Evolutionary conservation across 2,113 vertebrate genomes (phyloP).

Genomic region (Lynx canadensis): DNA sequence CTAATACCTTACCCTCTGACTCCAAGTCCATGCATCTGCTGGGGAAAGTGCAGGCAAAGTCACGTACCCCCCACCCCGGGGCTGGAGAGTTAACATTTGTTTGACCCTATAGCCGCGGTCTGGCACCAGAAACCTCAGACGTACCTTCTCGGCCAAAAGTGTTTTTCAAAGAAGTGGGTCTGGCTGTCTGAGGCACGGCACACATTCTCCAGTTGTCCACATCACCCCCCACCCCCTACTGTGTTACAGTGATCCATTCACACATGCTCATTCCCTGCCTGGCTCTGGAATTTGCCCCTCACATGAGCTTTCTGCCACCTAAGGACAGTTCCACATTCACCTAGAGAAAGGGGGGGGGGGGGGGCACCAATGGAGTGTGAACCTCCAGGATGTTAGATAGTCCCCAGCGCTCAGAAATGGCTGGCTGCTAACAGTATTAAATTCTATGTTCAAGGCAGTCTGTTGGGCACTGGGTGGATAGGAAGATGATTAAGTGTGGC

Average conservation of each 20-base stretch:
- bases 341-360: neutral
- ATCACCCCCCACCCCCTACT: accelerated
- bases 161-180: neutral
- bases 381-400: neutral
- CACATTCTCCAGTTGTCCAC: neutral
- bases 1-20: neutral
- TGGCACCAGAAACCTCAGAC: neutral
- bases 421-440: neutral
- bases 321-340: neutral
- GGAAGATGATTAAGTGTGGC: neutral
- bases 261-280: neutral
- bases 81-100: neutral
- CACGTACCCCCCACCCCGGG: neutral
- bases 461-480: neutral
- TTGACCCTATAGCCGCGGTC: neutral
- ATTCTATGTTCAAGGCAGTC: neutral
- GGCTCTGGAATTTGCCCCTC: neutral
- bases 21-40: neutral
- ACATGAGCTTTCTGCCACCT: neutral
- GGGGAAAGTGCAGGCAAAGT: neutral
- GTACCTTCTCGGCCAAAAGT: neutral
- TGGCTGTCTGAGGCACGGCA: neutral
- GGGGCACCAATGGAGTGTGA: accelerated
- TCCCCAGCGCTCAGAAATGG: neutral
- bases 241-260: neutral